phyloP scores from a whole-genome alignment of 2,888 invertebrate genomes.

The Spilosoma lubricipeda region DNA sequence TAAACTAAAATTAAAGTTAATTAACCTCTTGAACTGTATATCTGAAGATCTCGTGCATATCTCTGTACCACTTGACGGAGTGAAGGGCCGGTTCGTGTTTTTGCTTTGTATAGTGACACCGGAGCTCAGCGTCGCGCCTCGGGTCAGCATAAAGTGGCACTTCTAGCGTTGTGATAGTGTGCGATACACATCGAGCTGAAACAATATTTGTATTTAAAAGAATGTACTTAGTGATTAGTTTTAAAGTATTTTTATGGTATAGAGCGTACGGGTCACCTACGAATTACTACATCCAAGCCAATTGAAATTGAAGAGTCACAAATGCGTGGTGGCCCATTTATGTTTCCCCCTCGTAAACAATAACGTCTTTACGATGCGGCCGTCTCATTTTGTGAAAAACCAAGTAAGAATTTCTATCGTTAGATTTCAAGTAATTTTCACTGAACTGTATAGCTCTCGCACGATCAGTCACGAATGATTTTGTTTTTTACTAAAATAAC shows the following conservation, averaged over 20 bases:
- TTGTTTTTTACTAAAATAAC: too few relatives aligned
- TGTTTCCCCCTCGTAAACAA: too few relatives aligned
- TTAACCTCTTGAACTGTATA: conserved; percentile 79
- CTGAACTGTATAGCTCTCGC: too few relatives aligned
- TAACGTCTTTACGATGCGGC: too few relatives aligned
- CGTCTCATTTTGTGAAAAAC: too few relatives aligned
- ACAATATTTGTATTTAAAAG: conserved; percentile 23
- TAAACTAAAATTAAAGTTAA: not conserved
- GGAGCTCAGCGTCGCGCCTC: conserved; percentile 70
- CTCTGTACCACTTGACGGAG: conserved; percentile 92
- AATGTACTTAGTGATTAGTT: not conserved
- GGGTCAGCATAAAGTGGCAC: conserved; percentile 80
- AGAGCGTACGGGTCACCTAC: not conserved
- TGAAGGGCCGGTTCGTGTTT: conserved; percentile 87
- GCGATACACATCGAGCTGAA: conserved; percentile 73
- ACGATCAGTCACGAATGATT: too few relatives aligned
- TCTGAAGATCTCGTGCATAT: conserved; percentile 82
- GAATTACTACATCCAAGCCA: too few relatives aligned
- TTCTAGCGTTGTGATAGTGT: conserved; percentile 76
- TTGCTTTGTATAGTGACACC: conserved; percentile 71
- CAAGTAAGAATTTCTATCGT: too few relatives aligned
- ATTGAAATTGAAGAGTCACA: not conserved
- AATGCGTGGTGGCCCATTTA: too few relatives aligned
- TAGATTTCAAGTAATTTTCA: too few relatives aligned
- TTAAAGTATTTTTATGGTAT: not conserved